phyloP scores from a whole-genome alignment of 1,140 invertebrate genomes.

The Drosophila obscura region DNA sequence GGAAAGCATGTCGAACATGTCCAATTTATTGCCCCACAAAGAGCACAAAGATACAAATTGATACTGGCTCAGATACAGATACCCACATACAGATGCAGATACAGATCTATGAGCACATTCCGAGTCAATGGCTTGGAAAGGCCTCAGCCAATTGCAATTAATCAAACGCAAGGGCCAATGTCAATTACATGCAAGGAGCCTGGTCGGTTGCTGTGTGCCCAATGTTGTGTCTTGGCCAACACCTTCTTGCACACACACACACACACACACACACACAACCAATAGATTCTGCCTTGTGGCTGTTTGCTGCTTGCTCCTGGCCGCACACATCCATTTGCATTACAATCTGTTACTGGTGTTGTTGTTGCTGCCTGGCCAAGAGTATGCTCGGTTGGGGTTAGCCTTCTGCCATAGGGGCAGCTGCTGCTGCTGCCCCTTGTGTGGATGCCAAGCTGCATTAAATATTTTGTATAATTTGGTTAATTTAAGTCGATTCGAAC shows the following conservation, averaged over 20 bases:
- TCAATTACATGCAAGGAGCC: slow-evolving; percentile 51
- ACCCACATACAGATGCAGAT: slow-evolving; percentile 1
- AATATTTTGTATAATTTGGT: slow-evolving; percentile 64
- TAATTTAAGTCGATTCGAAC: slow-evolving; percentile 54
- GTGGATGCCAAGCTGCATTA: slow-evolving; percentile 47
- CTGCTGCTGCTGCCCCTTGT: neutral
- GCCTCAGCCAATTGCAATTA: slow-evolving; percentile 73
- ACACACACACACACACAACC: neutral
- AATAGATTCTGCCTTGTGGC: too few species aligned
- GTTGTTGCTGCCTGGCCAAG: slow-evolving; percentile 36
- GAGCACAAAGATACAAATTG: slow-evolving; percentile 47
- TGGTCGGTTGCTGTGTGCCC: slow-evolving; percentile 5
- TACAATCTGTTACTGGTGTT: slow-evolving; percentile 25
- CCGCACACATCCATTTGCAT: slow-evolving; percentile 7
- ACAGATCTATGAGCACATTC: slow-evolving; percentile 55
- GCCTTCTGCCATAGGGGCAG: slow-evolving; percentile 13
- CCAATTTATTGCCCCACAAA: slow-evolving; percentile 64
- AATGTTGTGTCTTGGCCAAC: slow-evolving; percentile 41
- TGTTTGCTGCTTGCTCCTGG: too few species aligned
- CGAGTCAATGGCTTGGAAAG: slow-evolving; percentile 70
- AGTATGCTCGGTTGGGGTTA: slow-evolving; percentile 24
- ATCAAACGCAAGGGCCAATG: slow-evolving; percentile 70
- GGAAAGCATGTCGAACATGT: slow-evolving; percentile 59
- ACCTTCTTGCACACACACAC: slow-evolving; percentile 20
- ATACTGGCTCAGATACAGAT: slow-evolving; percentile 44